Conservation (phyloP, 2,797 vertebrate genomes). For the Tolypeutes matacus region DNA sequence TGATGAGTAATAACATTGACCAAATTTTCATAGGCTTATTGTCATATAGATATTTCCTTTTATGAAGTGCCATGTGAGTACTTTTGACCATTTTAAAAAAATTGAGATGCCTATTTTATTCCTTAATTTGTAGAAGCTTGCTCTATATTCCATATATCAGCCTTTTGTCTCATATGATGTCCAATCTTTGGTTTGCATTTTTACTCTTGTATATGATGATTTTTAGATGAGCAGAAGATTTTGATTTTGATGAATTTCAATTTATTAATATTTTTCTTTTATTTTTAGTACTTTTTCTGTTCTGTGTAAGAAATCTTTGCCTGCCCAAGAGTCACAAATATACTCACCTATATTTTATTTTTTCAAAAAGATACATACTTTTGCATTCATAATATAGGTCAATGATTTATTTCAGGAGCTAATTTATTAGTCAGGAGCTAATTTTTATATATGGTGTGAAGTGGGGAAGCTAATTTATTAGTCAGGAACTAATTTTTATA, state of each 20-base stretch:
- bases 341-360: background rate
- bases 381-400: background rate
- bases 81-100: background rate
- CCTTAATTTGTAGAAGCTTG: background rate
- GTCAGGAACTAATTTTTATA: background rate
- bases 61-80: background rate
- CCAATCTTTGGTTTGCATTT: background rate
- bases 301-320: background rate
- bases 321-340: background rate
- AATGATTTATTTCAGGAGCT: background rate
- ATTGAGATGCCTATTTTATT: background rate
- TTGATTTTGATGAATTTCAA: background rate
- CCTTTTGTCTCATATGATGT: background rate
- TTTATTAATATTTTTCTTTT: background rate
- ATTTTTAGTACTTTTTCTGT: background rate
- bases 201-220: background rate
- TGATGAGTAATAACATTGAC: background rate
- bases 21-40: background rate
- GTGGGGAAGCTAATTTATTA: too few species aligned
- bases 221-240: background rate
- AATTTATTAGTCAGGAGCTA: too few species aligned
- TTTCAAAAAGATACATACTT: background rate
- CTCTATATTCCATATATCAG: background rate
- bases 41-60: background rate
- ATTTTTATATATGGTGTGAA: background rate